Evolutionary conservation across 1,140 invertebrate species (phyloP), one percentile per base, ranked within the genome.

Genomic region (Argopecten irradians): DNA sequence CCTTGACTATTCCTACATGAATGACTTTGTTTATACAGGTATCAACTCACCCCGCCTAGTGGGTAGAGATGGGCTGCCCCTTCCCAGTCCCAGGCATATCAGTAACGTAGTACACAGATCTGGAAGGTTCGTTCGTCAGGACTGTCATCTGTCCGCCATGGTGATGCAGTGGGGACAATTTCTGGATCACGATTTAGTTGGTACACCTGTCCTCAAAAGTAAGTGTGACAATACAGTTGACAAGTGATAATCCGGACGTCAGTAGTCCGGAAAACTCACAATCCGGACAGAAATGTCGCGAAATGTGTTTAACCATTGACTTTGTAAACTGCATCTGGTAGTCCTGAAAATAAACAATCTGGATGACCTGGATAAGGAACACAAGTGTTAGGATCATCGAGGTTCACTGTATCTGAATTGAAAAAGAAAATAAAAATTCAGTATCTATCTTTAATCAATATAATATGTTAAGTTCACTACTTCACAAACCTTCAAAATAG

Each of bases 101-200:
- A 90, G 89, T 83, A 91, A 88, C 35, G 55, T 41, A 32, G 83
- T 91, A 34, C 89, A 90, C 34, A 83, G 39, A 33, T 13, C 88
- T 11, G 33, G 71, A 35, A 71, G 86, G 35, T 36, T 85, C 28
- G 55, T 71, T n/a, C 46, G 39, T 8, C 41, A 83, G 34, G 34
- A 82, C n/a, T 1, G 19, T 16, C 34, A 13, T 9, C 32, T 85
- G 0, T 85, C 86, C 0, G 89, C 85, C 90, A 99, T 99, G 98
- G 97, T 98, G 0, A 99, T 99, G 98, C 98, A 99, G 94, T 99
- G 98, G 98, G 99, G 99, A 3, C 98, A 99, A 94, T 99, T 99
- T 96, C 93, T 99, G 8, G 98, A 99, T 94, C 99, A 99, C 93
- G 99, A 99, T 94, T 95, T 99, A n/a, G 85, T 89, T 7, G 71